Evolutionary conservation across 2,797 vertebrate species (phyloP).

Genomic region (Poeciliopsis paucimaculata): DNA sequence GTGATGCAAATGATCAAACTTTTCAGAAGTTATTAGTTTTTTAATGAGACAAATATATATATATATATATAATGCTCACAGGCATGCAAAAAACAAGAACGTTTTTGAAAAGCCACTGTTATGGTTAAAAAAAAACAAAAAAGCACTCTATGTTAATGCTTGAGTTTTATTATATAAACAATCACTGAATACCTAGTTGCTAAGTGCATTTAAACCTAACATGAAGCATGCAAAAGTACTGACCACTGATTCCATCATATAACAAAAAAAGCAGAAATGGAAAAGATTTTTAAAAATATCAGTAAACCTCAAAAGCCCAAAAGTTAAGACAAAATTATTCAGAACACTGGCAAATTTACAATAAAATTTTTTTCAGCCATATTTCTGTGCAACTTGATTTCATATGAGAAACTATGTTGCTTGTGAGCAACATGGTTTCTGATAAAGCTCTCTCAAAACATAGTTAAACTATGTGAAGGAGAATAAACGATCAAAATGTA

Average conservation of each 20-base stretch:
- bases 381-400: too few relatives aligned
- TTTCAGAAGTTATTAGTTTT: constrained; percentile 3
- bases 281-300: background rate
- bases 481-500: background rate
- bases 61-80: too few relatives aligned
- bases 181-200: background rate
- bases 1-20: constrained; percentile 14
- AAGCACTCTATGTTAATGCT: background rate
- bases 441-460: background rate
- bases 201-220: background rate
- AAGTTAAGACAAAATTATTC: background rate
- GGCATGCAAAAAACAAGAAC: too few relatives aligned
- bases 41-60: background rate
- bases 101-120: background rate
- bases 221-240: background rate
- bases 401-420: too few relatives aligned
- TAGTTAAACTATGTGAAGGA: background rate
- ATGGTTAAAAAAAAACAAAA: background rate
- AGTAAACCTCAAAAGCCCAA: background rate
- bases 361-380: background rate
- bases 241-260: background rate
- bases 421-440: background rate
- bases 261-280: background rate
- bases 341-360: background rate
- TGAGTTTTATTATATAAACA: background rate